phyloP scores from a whole-genome alignment of 2,888 invertebrate genomes.

The Acanthosepion pharaonis region DNA sequence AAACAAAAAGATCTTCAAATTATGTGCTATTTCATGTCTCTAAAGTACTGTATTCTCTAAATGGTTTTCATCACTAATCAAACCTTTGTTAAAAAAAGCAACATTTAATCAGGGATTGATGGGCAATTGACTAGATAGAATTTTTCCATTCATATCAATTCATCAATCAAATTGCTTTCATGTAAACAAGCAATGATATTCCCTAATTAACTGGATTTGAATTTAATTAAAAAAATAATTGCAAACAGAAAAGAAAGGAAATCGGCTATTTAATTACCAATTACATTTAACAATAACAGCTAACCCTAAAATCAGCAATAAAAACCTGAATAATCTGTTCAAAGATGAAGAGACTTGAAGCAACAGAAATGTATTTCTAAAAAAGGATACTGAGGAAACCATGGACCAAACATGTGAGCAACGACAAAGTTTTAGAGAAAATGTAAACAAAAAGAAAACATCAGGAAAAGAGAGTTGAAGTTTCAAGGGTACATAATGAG shows the following conservation, averaged over 20 bases:
- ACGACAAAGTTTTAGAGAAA: too few relatives aligned
- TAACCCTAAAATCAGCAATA: neutral
- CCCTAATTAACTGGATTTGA: neutral
- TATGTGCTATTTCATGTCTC: neutral
- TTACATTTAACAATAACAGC: neutral
- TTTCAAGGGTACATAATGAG: too few relatives aligned
- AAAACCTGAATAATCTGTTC: too few relatives aligned
- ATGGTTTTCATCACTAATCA: neutral
- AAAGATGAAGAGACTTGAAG: too few relatives aligned
- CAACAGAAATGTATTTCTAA: too few relatives aligned
- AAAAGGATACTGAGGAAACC: too few relatives aligned
- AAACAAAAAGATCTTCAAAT: neutral
- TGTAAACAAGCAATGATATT: neutral
- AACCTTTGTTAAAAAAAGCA: neutral
- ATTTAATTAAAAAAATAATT: neutral
- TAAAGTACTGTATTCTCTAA: neutral
- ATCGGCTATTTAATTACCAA: neutral
- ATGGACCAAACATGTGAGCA: too few relatives aligned
- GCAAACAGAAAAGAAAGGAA: neutral
- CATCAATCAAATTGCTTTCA: neutral
- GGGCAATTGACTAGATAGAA: neutral
- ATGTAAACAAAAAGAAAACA: too few relatives aligned
- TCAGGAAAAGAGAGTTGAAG: too few relatives aligned
- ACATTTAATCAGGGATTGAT: neutral
- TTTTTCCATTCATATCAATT: neutral